Base-by-base conservation (phyloP, 2,113 vertebrate genomes). In the Lynx canadensis region DNA sequence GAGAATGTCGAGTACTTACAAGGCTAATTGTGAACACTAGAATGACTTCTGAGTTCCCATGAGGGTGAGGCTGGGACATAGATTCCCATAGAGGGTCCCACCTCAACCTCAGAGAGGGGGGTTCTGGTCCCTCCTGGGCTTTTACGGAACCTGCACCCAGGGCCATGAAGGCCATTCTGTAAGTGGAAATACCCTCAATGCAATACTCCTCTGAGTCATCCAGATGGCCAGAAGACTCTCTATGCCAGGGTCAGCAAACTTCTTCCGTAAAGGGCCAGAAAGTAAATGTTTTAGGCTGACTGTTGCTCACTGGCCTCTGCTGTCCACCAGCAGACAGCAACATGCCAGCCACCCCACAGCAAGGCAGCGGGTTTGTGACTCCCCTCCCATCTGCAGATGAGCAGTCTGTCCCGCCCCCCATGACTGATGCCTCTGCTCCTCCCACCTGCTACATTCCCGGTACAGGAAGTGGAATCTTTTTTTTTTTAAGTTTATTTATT, bases 131-230 rank as follows among this genome's bases (percentile, higher is more conserved):
- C 27, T 65, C 57, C 6, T 8, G 19, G 29, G 15, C 29, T 21
- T 38, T 65, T 45, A 76, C 48, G 3, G 14, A 81, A 12, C 7
- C 21, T 4, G 0, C 21, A 1, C 25, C 1, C 0, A 0, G 60
- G 55, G 1, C 19, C n/a, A 15, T 36, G 63, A 15, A 52, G 36
- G 18, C 81, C 48, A 16, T 27, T 73, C 48, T 36, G 5, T 31
- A n/a, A 74, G 38, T 13, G 21, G 5, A 48, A 57, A 93, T 21
- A 31, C 12, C 2, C 1, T 13, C 52, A 31, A 1, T 27, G 10
- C 36, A 31, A 19, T 38, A 4, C 10, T 68, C 50, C 27, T 66
- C 50, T 52, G 14, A 14, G 33, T 9, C 48, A 48, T n/a, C 71
- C 33, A 57, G 23, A 68, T 3, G 73, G 29, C 19, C 15, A 1